Evolutionary conservation across 2,797 vertebrate genomes (phyloP).

Genomic region (Spea hammondii): DNA sequence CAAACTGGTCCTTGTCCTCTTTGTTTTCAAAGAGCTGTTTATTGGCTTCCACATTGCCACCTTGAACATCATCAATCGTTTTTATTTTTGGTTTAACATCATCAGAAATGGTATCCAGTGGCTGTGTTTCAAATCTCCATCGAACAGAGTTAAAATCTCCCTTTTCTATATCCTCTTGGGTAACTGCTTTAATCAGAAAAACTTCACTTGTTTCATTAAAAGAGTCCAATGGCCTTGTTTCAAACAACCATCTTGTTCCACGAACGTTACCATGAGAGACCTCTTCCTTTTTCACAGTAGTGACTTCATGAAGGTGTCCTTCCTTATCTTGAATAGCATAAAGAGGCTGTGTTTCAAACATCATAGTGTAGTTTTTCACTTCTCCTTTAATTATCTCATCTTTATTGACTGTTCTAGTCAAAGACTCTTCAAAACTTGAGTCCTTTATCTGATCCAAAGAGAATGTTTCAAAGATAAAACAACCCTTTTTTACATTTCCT

Average conservation of each 20-base stretch:
- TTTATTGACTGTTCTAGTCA: constrained; percentile 64
- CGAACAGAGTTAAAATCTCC: constrained; percentile 84
- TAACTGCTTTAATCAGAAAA: constrained; percentile 87
- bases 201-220: constrained; percentile 84
- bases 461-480: constrained; percentile 87
- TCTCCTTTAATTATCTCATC: constrained; percentile 80
- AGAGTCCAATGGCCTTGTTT: constrained; percentile 89
- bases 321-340: constrained; percentile 90
- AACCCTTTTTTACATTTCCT: constrained; percentile 82
- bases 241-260: constrained; percentile 89
- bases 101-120: constrained; percentile 83
- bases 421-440: constrained; percentile 63
- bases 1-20: constrained; percentile 60
- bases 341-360: constrained; percentile 91
- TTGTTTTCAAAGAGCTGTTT: constrained; percentile 80
- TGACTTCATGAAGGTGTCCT: constrained; percentile 88
- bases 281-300: constrained; percentile 89
- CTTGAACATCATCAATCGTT: constrained; percentile 78
- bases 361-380: constrained; percentile 84
- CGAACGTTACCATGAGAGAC: constrained; percentile 84
- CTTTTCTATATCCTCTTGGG: constrained; percentile 85
- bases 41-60: constrained; percentile 80
- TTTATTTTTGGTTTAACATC: constrained; percentile 68
- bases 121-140: constrained; percentile 90
- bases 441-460: constrained; percentile 85